Evolutionary conservation across 2,113 vertebrate species (phyloP).

Genomic region (Grantiella picta): DNA sequence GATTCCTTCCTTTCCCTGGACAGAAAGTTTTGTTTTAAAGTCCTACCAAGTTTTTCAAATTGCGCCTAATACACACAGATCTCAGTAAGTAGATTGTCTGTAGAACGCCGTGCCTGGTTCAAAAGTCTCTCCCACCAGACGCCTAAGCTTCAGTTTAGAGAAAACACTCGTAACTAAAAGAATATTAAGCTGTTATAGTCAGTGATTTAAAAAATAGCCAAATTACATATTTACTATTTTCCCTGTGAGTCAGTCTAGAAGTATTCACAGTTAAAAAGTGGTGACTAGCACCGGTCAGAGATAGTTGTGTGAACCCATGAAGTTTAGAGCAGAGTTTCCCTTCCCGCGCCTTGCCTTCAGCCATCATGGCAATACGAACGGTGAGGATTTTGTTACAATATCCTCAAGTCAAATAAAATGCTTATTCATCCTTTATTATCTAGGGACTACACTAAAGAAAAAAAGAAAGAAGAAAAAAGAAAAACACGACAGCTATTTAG

Average conservation of each 20-base stretch:
- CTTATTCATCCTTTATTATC: not conserved
- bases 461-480: not conserved
- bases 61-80: not conserved
- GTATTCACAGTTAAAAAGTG: not conserved
- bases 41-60: not conserved
- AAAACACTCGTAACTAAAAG: not conserved
- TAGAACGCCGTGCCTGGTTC: not conserved
- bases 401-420: not conserved
- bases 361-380: not conserved
- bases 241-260: not conserved
- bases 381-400: not conserved
- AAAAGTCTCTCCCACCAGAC: not conserved
- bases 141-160: not conserved
- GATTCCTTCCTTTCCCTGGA: not conserved
- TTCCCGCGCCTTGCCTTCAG: not conserved
- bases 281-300: not conserved
- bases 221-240: not conserved
- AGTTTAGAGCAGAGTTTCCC: not conserved
- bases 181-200: not conserved
- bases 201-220: not conserved
- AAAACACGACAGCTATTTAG: not conserved
- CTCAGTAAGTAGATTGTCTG: not conserved
- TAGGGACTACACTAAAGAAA: not conserved
- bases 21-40: not conserved
- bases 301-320: not conserved